Conservation (phyloP, 2,888 invertebrate genomes). For the Augochlorella aurata region DNA sequence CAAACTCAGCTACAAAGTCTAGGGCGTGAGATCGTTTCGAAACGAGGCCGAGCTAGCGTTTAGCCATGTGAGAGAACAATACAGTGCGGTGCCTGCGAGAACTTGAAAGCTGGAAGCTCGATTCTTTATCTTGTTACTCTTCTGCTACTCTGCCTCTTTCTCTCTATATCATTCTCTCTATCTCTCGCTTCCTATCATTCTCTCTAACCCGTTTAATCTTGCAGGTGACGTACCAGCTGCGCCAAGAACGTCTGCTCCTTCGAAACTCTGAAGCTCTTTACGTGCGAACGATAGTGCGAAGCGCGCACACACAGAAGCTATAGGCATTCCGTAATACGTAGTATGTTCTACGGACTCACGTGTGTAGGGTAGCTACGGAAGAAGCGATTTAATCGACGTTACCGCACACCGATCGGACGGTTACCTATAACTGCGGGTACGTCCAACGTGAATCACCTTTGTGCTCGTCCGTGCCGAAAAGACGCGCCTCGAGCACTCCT, state of each 20-base stretch:
- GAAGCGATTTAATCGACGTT: slow-evolving; percentile 74
- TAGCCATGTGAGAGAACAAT: slow-evolving; percentile 25
- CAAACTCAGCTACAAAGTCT: slow-evolving; percentile 33
- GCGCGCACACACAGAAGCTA: slow-evolving; percentile 32
- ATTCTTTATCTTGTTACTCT: not conserved
- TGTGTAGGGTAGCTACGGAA: slow-evolving; percentile 74
- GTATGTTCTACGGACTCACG: slow-evolving; percentile 72
- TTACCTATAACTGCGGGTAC: slow-evolving; percentile 77
- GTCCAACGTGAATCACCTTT: slow-evolving; percentile 69
- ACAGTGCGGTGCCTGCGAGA: slow-evolving; percentile 11
- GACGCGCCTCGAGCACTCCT: slow-evolving; percentile 61
- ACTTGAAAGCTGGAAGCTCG: slow-evolving; percentile 24
- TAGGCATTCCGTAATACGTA: slow-evolving; percentile 51
- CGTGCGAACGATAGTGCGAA: slow-evolving; percentile 29
- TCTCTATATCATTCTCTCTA: not conserved
- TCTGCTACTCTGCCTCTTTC: not conserved
- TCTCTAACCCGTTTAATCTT: not conserved
- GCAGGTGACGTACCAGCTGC: not conserved
- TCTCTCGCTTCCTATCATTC: too few relatives aligned
- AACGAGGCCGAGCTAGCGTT: slow-evolving; percentile 24
- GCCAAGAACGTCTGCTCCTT: not conserved
- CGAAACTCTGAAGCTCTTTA: not conserved
- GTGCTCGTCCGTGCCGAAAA: slow-evolving; percentile 64
- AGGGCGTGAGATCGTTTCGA: slow-evolving; percentile 23
- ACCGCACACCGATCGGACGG: slow-evolving; percentile 74